A percentile compares a stretch with the other conserved stretches of the same genome.
phyloP scores from a whole-genome alignment of 2,888 invertebrate species.

The Hypercompe scribonia region DNA sequence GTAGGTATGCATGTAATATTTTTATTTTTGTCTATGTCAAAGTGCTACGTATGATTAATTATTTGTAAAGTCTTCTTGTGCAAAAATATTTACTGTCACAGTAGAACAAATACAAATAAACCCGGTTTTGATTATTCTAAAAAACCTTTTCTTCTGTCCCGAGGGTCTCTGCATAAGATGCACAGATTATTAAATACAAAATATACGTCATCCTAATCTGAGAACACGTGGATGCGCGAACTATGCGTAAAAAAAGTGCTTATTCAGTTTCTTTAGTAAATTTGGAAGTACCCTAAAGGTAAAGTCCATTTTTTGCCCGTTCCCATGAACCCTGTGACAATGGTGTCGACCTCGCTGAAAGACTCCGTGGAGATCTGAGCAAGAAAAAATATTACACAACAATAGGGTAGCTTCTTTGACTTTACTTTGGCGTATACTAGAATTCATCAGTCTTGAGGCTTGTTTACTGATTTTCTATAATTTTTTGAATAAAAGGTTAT shows the following conservation, averaged over 20 bases:
- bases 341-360: constrained; percentile 82
- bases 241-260: constrained; percentile 78
- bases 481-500: background rate
- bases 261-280: constrained; percentile 80
- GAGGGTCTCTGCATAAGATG: constrained; percentile 64
- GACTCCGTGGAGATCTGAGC: constrained; percentile 80
- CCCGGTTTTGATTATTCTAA: constrained; percentile 37
- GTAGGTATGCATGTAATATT: too few relatives aligned
- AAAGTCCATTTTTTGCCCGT: constrained; percentile 82
- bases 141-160: constrained; percentile 20
- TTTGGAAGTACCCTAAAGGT: constrained; percentile 74
- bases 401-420: constrained; percentile 85
- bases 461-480: background rate
- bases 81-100: constrained; percentile 40
- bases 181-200: constrained; percentile 72
- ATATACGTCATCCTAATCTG: constrained; percentile 71
- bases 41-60: background rate
- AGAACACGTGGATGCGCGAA: constrained; percentile 80
- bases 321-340: constrained; percentile 86
- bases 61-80: constrained; percentile 20
- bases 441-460: constrained; percentile 59
- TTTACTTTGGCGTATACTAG: constrained; percentile 62
- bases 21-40: background rate
- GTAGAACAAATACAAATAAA: constrained; percentile 56
- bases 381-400: constrained; percentile 85